A percentile compares a stretch with the other conserved stretches of the same genome.
Evolutionary conservation across 2,113 vertebrate species (phyloP).

Genomic region (Eclectus roratus): DNA sequence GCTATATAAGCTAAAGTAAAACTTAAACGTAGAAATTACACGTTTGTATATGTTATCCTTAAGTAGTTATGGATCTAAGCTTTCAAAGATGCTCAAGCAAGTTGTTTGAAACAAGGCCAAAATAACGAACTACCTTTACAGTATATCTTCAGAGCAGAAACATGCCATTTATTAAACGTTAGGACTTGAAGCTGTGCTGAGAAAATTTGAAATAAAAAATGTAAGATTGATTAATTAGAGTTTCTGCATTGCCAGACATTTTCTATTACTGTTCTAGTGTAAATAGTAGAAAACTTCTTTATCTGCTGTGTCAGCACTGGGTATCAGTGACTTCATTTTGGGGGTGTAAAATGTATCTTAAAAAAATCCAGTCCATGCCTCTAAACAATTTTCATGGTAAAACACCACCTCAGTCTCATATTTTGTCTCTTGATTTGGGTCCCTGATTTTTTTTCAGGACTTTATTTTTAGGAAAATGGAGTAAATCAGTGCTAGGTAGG

Average conservation of each 20-base stretch:
- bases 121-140: neutral
- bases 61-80: neutral
- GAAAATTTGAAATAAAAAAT: neutral
- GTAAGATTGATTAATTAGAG: neutral
- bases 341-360: neutral
- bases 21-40: neutral
- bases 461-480: neutral
- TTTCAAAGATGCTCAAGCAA: neutral
- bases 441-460: neutral
- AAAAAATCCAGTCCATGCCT: neutral
- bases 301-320: neutral
- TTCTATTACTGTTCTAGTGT: neutral
- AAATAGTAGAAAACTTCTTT: neutral
- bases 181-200: neutral
- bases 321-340: neutral
- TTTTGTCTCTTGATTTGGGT: neutral
- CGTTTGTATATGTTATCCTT: neutral
- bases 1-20: neutral
- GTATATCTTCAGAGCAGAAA: neutral
- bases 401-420: fast-evolving
- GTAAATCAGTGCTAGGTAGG: neutral
- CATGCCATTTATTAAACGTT: neutral
- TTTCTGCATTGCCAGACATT: neutral
- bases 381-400: neutral
- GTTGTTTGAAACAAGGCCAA: neutral